phyloP scores from a whole-genome alignment of 2,113 vertebrate species.

The Labeo catla region DNA sequence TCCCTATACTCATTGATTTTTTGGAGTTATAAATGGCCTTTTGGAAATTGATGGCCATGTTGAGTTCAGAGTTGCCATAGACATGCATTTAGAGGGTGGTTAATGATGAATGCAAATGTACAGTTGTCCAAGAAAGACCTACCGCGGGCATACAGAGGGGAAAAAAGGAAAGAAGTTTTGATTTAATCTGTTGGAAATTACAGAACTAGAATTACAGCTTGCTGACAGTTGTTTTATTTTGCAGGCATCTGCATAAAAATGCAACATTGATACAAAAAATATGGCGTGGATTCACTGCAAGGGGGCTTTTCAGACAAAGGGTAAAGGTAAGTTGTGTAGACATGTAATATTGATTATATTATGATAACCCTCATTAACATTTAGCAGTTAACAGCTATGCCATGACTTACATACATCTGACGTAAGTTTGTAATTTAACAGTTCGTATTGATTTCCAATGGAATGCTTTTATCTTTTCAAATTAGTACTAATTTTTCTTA shows the following conservation, averaged over 20 bases:
- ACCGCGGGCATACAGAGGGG: slow-evolving; percentile 32
- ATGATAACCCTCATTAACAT: slow-evolving; percentile 78
- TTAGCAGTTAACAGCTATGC: slow-evolving; percentile 74
- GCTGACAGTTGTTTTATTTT: slow-evolving; percentile 63
- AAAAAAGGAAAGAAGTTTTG: neutral
- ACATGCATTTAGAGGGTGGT: slow-evolving; percentile 79
- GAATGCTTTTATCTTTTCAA: slow-evolving; percentile 37
- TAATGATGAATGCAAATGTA: slow-evolving; percentile 78
- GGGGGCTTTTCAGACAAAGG: slow-evolving; percentile 79
- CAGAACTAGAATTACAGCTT: slow-evolving; percentile 11
- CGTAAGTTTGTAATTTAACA: slow-evolving; percentile 47
- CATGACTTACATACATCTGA: slow-evolving; percentile 44
- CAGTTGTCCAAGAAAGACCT: slow-evolving; percentile 63
- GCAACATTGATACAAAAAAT: slow-evolving; percentile 85
- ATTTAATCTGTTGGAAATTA: neutral
- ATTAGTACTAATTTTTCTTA: slow-evolving; percentile 61
- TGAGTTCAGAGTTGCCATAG: slow-evolving; percentile 70
- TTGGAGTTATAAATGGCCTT: slow-evolving; percentile 81
- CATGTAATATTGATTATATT: slow-evolving; percentile 76
- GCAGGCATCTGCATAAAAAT: slow-evolving; percentile 82
- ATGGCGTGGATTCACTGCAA: slow-evolving; percentile 87
- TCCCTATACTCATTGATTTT: slow-evolving; percentile 81
- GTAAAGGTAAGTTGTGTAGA: slow-evolving; percentile 83
- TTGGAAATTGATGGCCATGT: slow-evolving; percentile 80
- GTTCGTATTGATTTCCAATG: slow-evolving; percentile 43